Percentiles rank a stretch among this genome's conserved stretches.
Conservation (phyloP, 2,797 vertebrate genomes). For the Cyprinodon diabolis region DNA sequence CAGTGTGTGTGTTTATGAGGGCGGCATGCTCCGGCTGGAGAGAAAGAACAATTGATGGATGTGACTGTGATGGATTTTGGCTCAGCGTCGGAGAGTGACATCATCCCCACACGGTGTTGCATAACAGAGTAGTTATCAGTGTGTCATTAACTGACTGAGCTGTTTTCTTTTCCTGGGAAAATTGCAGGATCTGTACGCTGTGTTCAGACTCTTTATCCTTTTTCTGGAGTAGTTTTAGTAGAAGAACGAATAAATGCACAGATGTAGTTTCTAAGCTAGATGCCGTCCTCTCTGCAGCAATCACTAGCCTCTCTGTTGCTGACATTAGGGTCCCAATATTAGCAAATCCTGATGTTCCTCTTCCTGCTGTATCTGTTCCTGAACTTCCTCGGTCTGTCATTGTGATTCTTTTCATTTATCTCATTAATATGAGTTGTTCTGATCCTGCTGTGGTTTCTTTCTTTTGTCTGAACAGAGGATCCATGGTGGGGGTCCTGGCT, state of each 20-base stretch:
- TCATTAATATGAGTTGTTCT: no score
- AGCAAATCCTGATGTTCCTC: slow-evolving; percentile 44
- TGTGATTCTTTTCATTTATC: no score
- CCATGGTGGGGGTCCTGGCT: no score
- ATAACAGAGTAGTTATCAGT: slow-evolving; percentile 37
- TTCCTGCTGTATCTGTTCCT: no score
- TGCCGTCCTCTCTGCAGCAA: slow-evolving; percentile 29
- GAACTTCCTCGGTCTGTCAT: no score
- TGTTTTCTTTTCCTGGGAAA: slow-evolving; percentile 46
- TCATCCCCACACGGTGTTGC: slow-evolving; percentile 48
- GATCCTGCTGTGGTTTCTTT: no score
- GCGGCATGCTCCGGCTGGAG: slow-evolving; percentile 18
- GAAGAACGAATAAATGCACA: neutral
- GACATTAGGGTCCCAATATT: slow-evolving; percentile 60
- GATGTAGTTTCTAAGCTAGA: neutral
- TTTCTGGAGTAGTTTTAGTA: neutral
- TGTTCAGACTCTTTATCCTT: neutral
- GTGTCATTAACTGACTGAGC: slow-evolving; percentile 39
- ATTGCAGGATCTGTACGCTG: neutral
- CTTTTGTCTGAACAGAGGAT: no score
- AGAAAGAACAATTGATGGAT: slow-evolving; percentile 71
- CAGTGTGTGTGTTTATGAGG: neutral
- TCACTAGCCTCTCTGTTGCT: slow-evolving; percentile 54
- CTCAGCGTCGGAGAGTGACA: slow-evolving; percentile 51
- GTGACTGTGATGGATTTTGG: slow-evolving; percentile 74